Percentiles rank a stretch among this genome's conserved stretches.
Evolutionary conservation across 2,888 invertebrate genomes (phyloP).

Genomic region (Crepidodera aurea): DNA sequence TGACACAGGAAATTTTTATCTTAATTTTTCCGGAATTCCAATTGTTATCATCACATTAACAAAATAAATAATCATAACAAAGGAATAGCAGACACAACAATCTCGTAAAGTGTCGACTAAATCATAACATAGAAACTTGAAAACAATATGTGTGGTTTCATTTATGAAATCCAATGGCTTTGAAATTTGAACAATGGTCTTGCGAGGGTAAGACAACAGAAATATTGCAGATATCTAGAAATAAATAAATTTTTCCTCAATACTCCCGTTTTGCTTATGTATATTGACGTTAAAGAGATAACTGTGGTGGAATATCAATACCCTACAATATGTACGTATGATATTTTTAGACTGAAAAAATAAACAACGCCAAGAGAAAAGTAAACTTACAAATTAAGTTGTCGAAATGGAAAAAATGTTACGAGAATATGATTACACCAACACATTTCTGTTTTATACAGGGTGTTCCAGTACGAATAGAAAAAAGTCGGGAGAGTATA

Average conservation of each 20-base stretch:
- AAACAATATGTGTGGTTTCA: too few species aligned
- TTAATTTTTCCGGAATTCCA: background rate
- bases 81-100: background rate
- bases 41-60: background rate
- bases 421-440: slow-evolving; percentile 3
- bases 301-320: slow-evolving; percentile 4
- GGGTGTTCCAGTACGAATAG: too few species aligned
- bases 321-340: slow-evolving; percentile 7
- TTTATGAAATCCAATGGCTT: background rate
- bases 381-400: background rate
- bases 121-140: too few species aligned
- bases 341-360: slow-evolving; percentile 18
- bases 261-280: slow-evolving; percentile 10
- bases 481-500: too few species aligned
- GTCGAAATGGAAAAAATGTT: slow-evolving; percentile 2
- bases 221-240: background rate
- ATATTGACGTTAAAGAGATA: slow-evolving; percentile 2
- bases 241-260: slow-evolving; percentile 7
- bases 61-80: background rate
- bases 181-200: slow-evolving; percentile 1
- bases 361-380: slow-evolving; percentile 14
- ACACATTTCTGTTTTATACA: too few species aligned
- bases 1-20: background rate
- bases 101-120: too few species aligned
- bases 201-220: background rate